Evolutionary conservation across 2,113 vertebrate genomes (phyloP).

Genomic region (Nothoprocta pentlandii): DNA sequence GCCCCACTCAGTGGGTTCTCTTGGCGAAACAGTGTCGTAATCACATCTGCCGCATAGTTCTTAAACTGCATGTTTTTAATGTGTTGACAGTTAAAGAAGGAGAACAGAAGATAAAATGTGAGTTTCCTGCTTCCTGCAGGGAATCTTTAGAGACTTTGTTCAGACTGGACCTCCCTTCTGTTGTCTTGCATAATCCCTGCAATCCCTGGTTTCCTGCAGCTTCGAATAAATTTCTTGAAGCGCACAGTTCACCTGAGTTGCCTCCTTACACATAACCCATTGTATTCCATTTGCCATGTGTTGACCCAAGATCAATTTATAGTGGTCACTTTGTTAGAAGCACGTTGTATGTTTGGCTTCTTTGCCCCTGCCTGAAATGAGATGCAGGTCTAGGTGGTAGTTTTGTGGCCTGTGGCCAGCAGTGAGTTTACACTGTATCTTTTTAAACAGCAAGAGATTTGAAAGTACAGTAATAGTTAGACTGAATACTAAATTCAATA

Average conservation of each 20-base stretch:
- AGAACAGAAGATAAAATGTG: conserved; percentile 79
- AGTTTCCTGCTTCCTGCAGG: conserved; percentile 75
- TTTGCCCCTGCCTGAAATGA: not conserved
- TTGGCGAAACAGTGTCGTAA: conserved; percentile 4
- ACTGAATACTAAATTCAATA: not conserved
- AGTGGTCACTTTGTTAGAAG: not conserved
- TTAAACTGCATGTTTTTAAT: conserved; percentile 81
- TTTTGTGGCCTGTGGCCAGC: not conserved
- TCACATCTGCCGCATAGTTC: conserved; percentile 68
- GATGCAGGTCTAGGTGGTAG: not conserved
- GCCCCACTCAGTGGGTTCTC: not conserved
- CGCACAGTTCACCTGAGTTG: not conserved
- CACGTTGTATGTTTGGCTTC: not conserved
- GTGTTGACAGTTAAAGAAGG: conserved; percentile 82
- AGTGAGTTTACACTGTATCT: not conserved
- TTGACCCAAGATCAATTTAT: not conserved
- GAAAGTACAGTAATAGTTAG: not conserved
- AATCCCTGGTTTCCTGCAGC: conserved; percentile 17
- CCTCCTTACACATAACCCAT: not conserved
- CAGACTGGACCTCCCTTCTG: conserved; percentile 44
- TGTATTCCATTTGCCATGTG: not conserved
- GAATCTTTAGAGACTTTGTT: conserved; percentile 66
- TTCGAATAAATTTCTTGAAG: not conserved
- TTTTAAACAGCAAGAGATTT: not conserved
- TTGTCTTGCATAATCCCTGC: not conserved